phyloP scores from a whole-genome alignment of 2,888 invertebrate genomes.

The Chamaedrilus cognettii region DNA sequence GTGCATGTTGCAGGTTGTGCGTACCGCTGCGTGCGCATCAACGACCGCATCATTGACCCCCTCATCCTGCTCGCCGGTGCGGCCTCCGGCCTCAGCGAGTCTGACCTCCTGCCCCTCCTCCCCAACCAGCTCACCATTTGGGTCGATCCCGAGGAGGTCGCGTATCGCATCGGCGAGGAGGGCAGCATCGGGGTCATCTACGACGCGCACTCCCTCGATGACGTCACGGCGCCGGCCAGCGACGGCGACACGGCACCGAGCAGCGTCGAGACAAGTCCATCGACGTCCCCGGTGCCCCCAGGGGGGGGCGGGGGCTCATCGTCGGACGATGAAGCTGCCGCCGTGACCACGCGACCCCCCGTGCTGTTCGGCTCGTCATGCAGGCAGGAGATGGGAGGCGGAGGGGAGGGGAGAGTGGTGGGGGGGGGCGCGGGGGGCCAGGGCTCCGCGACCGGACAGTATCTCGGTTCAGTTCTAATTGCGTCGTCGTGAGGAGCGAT shows the following conservation, averaged over 20 bases:
- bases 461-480: background rate
- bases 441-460: no score
- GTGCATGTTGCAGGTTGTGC: constrained; percentile 70
- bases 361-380: background rate
- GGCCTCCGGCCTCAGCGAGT: constrained; percentile 67
- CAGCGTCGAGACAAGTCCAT: background rate
- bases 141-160: constrained; percentile 76
- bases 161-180: constrained; percentile 69
- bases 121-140: constrained; percentile 77
- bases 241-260: background rate
- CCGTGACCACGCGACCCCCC: background rate
- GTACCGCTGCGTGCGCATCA: constrained; percentile 71
- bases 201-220: background rate
- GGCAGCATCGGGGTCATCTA: constrained; percentile 67
- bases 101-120: constrained; percentile 65
- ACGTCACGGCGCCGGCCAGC: background rate
- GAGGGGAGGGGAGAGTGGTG: background rate
- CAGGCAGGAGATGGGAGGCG: background rate
- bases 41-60: constrained; percentile 72
- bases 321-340: background rate
- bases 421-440: background rate
- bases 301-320: no score
- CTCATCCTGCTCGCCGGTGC: constrained; percentile 69
- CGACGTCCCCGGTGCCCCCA: background rate
- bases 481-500: background rate